These are phyloP conservation scores for Lasioglossum vierecki DNA, from an alignment of 2,888 invertebrate genomes.

Conservation along the genomic window DNA sequence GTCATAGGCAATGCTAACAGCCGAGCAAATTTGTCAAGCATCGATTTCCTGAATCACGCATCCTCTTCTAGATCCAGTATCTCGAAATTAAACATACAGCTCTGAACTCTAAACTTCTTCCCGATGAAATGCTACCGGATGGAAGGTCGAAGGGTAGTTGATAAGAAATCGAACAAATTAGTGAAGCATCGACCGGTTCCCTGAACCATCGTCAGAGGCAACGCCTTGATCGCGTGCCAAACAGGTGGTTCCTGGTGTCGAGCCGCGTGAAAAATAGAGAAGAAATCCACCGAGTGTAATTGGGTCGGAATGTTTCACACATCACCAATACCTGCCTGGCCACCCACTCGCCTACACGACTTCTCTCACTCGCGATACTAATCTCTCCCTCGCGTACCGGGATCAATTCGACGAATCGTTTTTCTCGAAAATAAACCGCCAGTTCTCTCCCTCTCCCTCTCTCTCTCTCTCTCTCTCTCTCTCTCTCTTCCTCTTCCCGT, in stretches of 20 bases:
- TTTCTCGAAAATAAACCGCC: constrained; percentile 5
- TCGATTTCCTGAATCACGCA: neutral
- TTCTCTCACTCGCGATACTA: constrained; percentile 6
- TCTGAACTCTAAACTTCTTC: neutral
- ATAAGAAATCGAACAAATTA: neutral
- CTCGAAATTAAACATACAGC: neutral
- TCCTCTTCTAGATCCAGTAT: neutral
- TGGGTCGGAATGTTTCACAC: constrained; percentile 58
- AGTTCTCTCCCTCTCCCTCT: neutral
- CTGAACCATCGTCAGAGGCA: constrained; percentile 29
- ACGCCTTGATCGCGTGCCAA: constrained; percentile 79
- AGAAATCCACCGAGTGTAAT: constrained; percentile 67
- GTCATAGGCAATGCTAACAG: neutral
- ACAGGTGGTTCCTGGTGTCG: constrained; percentile 80
- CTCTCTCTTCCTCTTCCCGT: neutral
- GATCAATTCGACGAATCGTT: constrained; percentile 18
- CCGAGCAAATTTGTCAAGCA: neutral
- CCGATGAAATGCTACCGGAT: neutral
- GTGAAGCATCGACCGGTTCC: constrained; percentile 19
- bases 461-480: neutral
- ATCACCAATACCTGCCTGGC: constrained; percentile 71
- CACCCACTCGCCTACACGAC: constrained; percentile 59
- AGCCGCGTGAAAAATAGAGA: constrained; percentile 70
- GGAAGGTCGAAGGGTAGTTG: neutral
- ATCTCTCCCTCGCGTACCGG: constrained; percentile 7